These are phyloP conservation scores for Cheilosia urbana DNA, from an alignment of 2,888 invertebrate genomes.

Conservation along the genomic window DNA sequence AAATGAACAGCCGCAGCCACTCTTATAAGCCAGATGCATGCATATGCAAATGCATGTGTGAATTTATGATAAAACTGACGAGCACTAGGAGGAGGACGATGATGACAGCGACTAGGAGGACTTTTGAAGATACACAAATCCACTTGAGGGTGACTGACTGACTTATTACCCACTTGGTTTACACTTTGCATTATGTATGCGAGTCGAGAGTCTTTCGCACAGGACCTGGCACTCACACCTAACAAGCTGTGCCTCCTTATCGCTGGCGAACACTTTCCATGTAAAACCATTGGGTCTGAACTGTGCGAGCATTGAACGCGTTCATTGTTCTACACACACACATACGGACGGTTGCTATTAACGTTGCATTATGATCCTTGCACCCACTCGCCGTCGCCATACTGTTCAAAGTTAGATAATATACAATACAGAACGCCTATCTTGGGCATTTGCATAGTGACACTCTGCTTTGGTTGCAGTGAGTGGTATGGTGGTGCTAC, in stretches of 20 bases:
- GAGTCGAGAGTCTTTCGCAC: constrained; percentile 56
- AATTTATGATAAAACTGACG: constrained; percentile 67
- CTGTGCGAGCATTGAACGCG: constrained; percentile 70
- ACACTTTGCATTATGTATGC: constrained; percentile 77
- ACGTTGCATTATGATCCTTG: constrained; percentile 23
- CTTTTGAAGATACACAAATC: constrained; percentile 72
- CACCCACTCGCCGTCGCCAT: constrained; percentile 24
- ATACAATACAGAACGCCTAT: constrained; percentile 61
- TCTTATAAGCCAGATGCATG: constrained; percentile 70
- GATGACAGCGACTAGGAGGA: constrained; percentile 32
- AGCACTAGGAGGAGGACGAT: constrained; percentile 17
- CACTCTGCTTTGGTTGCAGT: constrained; percentile 11
- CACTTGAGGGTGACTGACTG: constrained; percentile 77
- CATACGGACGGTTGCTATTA: constrained; percentile 27
- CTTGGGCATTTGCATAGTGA: constrained; percentile 67
- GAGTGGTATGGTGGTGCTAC: constrained; percentile 5
- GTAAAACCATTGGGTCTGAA: constrained; percentile 70
- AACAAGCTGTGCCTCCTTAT: constrained; percentile 36
- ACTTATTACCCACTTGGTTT: constrained; percentile 77
- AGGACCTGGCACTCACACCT: constrained; percentile 46
- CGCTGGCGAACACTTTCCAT: constrained; percentile 67
- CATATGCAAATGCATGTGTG: constrained; percentile 69
- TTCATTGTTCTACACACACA: constrained; percentile 60
- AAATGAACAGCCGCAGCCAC: constrained; percentile 49
- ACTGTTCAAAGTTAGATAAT: constrained; percentile 67